These are phyloP conservation scores for Eulithis testata DNA, from an alignment of 2,888 invertebrate species.

Conservation along the genomic window DNA sequence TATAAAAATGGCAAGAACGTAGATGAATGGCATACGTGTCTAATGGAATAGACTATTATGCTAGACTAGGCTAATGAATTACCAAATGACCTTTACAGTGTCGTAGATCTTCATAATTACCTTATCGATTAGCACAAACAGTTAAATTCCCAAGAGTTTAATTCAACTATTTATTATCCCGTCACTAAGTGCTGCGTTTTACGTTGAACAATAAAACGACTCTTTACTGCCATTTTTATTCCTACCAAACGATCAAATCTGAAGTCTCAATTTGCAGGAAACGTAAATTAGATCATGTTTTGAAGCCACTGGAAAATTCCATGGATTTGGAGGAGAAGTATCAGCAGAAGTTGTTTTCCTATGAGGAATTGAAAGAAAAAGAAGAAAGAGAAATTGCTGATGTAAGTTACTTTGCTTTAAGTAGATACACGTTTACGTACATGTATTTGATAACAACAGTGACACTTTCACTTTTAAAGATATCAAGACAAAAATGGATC, in stretches of 20 bases:
- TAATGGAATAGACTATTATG: not conserved
- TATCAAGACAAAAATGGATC: no score
- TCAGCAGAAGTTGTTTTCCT: constrained; percentile 64
- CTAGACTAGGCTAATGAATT: not conserved
- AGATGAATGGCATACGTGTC: no score
- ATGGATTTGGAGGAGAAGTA: constrained; percentile 76
- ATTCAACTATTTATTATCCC: constrained; percentile 26
- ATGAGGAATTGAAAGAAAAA: constrained; percentile 69
- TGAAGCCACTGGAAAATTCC: constrained; percentile 69
- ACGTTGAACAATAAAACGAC: constrained; percentile 28
- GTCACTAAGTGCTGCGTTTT: constrained; percentile 23
- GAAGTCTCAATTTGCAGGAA: constrained; percentile 56
- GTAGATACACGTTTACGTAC: no score
- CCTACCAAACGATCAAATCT: constrained; percentile 23
- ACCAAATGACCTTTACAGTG: not conserved
- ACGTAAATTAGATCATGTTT: constrained; percentile 74
- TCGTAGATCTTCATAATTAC: not conserved
- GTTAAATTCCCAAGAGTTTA: constrained; percentile 23
- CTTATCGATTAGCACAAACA: constrained; percentile 10
- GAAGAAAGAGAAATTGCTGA: constrained; percentile 69
- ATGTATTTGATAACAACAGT: not conserved
- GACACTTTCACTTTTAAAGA: no score
- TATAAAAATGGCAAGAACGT: no score
- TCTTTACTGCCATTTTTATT: constrained; percentile 30
- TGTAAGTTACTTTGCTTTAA: constrained; percentile 49